Evolutionary conservation across 2,888 invertebrate species (phyloP).

Genomic region (Diarsia dahlii): DNA sequence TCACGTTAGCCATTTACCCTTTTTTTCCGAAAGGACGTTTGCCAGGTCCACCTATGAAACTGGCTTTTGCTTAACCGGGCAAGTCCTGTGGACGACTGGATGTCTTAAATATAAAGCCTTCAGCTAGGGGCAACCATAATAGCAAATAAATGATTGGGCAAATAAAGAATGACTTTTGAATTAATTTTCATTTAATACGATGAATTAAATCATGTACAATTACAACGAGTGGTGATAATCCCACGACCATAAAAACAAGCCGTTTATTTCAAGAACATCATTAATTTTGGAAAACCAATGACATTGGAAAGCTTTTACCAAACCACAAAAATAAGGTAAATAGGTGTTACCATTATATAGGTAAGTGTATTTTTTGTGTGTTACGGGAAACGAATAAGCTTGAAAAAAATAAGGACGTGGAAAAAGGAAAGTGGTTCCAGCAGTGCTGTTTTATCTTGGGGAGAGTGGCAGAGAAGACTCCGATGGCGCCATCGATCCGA

Average conservation of each 20-base stretch:
- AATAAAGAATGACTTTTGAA: too few relatives aligned
- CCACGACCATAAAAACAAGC: not conserved
- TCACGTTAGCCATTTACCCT: too few relatives aligned
- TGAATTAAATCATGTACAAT: not conserved
- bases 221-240: not conserved
- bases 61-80: too few relatives aligned
- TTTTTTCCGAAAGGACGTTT: too few relatives aligned
- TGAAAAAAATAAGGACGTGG: conserved; percentile 58
- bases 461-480: conserved; percentile 42
- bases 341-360: conserved; percentile 11
- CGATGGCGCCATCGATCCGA: conserved; percentile 64
- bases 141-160: too few relatives aligned
- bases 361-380: conserved; percentile 15
- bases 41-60: too few relatives aligned
- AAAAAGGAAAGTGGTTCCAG: conserved; percentile 63
- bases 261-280: conserved; percentile 17
- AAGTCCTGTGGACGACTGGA: too few relatives aligned
- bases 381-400: conserved; percentile 50
- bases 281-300: conserved; percentile 36
- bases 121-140: too few relatives aligned
- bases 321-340: conserved; percentile 29
- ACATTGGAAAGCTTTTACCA: conserved; percentile 49
- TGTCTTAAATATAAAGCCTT: too few relatives aligned
- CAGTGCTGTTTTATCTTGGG: conserved; percentile 61
- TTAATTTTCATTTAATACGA: not conserved